phyloP scores from a whole-genome alignment of 2,113 vertebrate genomes.

The Catagonus wagneri region DNA sequence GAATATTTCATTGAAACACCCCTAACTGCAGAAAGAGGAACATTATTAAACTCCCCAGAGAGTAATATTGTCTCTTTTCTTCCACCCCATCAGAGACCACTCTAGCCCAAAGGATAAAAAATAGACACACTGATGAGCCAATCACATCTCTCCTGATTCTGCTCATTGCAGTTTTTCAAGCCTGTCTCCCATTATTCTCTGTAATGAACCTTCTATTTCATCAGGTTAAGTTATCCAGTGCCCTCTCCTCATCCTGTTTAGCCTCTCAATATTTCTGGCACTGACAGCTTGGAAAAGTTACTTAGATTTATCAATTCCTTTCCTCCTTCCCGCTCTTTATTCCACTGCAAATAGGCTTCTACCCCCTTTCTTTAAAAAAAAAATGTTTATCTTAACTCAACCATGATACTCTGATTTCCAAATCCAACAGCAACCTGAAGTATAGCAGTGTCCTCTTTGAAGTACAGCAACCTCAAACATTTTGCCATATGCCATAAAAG shows the following conservation, averaged over 20 bases:
- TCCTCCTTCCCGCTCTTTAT: neutral
- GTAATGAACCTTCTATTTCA: neutral
- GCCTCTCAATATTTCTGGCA: neutral
- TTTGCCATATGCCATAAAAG: neutral
- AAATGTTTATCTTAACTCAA: neutral
- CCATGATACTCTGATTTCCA: neutral
- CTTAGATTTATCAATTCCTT: neutral
- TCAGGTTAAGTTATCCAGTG: neutral
- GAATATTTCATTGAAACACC: neutral
- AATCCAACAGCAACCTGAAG: neutral
- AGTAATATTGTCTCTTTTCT: neutral
- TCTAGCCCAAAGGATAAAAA: neutral
- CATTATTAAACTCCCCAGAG: neutral
- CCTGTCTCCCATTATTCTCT: neutral
- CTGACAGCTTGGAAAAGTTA: neutral
- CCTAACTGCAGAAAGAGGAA: neutral
- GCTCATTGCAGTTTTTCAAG: neutral
- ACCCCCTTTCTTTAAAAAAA: neutral
- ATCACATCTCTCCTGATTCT: neutral
- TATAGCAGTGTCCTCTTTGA: neutral
- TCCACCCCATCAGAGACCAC: neutral
- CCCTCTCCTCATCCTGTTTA: neutral
- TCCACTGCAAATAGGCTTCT: neutral
- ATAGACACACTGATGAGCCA: neutral
- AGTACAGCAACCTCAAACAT: neutral